Evolutionary conservation across 2,113 vertebrate genomes (phyloP).

Genomic region (Dinomys branickii): DNA sequence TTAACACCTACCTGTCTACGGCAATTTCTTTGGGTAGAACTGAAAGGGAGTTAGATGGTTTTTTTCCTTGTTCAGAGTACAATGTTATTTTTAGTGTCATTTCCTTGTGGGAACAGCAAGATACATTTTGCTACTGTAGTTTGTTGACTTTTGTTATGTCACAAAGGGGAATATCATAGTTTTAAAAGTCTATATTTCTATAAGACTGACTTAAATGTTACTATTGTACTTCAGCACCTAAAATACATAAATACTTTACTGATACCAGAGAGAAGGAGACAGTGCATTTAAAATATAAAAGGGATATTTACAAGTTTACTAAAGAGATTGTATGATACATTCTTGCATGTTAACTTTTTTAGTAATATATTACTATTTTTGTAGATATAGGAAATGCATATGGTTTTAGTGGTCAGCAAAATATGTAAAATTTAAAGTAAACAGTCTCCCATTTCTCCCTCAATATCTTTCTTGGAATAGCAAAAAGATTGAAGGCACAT

Average conservation of each 20-base stretch:
- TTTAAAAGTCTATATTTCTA: neutral
- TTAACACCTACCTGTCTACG: neutral
- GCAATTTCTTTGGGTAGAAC: neutral
- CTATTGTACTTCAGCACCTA: neutral
- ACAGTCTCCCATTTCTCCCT: neutral
- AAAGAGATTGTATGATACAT: neutral
- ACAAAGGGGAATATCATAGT: neutral
- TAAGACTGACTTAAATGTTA: neutral
- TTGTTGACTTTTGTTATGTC: neutral
- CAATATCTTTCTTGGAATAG: neutral
- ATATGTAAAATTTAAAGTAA: neutral
- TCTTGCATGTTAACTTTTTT: neutral
- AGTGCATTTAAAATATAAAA: neutral
- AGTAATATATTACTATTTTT: neutral
- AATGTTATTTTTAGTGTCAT: slow-evolving; percentile 14
- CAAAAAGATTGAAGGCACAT: neutral
- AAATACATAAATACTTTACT: neutral
- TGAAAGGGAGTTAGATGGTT: neutral
- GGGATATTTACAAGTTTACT: neutral
- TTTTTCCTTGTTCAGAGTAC: neutral
- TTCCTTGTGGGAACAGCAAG: neutral
- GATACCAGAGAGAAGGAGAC: neutral
- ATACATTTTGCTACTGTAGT: neutral
- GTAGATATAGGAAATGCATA: neutral
- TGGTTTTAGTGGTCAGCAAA: neutral